These are phyloP conservation scores for Scaptomyza pallida DNA, from an alignment of 1,140 invertebrate genomes.

Conservation along the genomic window DNA sequence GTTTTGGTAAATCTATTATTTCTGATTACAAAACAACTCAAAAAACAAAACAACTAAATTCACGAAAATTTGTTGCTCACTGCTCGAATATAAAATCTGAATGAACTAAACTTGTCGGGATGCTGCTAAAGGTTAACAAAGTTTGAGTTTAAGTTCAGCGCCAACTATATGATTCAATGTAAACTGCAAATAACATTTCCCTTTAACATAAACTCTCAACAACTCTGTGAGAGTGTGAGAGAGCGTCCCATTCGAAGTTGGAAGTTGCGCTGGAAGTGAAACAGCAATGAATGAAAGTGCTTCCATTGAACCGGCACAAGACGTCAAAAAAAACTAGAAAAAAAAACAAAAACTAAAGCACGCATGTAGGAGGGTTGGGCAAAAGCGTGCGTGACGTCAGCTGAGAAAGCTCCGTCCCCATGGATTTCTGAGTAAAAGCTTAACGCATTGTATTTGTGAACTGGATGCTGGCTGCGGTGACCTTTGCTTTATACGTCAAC, in stretches of 20 bases:
- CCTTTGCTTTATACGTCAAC: constrained; percentile 18
- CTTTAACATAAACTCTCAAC: not conserved
- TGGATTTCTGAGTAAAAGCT: not conserved
- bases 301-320: constrained; percentile 19
- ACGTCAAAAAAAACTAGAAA: not conserved
- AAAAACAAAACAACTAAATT: too few species aligned
- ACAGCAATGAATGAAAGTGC: constrained; percentile 40
- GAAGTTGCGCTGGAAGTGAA: constrained; percentile 31
- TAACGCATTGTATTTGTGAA: constrained; percentile 8
- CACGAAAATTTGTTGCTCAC: too few species aligned
- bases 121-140: not conserved
- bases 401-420: constrained; percentile 2
- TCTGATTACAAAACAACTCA: too few species aligned
- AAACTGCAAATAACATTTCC: not conserved
- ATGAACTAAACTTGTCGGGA: not conserved
- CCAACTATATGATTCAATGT: not conserved
- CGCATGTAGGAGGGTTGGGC: not conserved
- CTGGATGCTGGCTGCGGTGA: constrained; percentile 3
- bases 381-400: constrained; percentile 24
- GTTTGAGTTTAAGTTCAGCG: constrained; percentile 14
- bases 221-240: not conserved
- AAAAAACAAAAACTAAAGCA: not conserved
- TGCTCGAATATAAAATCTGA: not conserved
- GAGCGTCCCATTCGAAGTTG: constrained; percentile 27
- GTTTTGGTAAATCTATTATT: too few species aligned